Base-by-base conservation (phyloP, 2,888 invertebrate genomes). In the Drosophila villosipedis region DNA sequence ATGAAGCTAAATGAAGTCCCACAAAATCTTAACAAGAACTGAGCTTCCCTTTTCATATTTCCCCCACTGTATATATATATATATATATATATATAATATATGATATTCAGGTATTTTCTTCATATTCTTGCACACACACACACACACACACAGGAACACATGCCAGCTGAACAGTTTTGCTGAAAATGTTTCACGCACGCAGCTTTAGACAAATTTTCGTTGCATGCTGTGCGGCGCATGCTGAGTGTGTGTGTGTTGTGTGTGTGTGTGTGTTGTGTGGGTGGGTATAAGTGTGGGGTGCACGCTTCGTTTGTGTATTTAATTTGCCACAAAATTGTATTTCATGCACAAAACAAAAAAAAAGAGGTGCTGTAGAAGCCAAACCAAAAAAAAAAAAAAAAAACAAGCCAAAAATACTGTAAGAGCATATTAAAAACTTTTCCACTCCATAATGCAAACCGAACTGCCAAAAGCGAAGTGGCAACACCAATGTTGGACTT, bases 301-400 rank as follows among this genome's bases (percentile, higher is more conserved):
- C 79, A 83, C 75, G 81, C 73, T 82, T 70, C 73, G 86, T 80
- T 83, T 80, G 80, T 82, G 76, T 82, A 90, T 90, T 90, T 90
- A 90, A 87, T 87, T 89, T 83, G 76, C 82, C 90, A 90, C 86
- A 83, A 83, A 88, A 87, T 85, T 80, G 82, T 80, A 80, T 85
- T 78, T 71, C 65, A 76, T 68, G 69, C 65, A 71, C 61, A 59
- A 43, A 9, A 66, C 57, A 25, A 49, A 62, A n/a, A 55, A 55
- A 50, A 58, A 57, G 43, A 50, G 31, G 47, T 47, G 63, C 35
- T 12, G 43, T 49, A 54, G 59, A 72, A 68, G 59, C 63, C 54
- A 67, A 2, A 1, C 62, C 71, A 10, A 67, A 64, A 85, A 79
- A 68, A 52, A 85, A 79, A 68, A 52, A 77, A 64, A 52, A 77